Percentiles rank a stretch among this genome's conserved stretches.
phyloP scores from a whole-genome alignment of 2,113 vertebrate genomes.

The Chionis minor region DNA sequence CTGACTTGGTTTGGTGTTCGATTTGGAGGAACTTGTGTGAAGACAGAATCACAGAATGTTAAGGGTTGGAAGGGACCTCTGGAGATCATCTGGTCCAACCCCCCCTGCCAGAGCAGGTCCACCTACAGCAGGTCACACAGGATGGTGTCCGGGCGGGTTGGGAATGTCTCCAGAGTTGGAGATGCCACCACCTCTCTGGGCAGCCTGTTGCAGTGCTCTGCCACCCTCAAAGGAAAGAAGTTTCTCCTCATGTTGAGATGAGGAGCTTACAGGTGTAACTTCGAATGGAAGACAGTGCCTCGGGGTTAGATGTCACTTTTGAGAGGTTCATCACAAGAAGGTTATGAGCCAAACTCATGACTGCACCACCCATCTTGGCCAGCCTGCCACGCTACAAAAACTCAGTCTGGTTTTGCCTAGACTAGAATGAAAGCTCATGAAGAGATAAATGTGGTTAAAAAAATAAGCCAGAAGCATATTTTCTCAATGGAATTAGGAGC shows the following conservation, averaged over 20 bases:
- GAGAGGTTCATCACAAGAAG: not conserved
- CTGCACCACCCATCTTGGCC: not conserved
- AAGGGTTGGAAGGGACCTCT: too few relatives aligned
- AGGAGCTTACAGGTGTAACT: not conserved
- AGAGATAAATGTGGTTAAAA: not conserved
- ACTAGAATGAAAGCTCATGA: not conserved
- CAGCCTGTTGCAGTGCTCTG: too few relatives aligned
- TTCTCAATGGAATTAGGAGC: not conserved
- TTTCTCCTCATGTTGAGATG: too few relatives aligned
- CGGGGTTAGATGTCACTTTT: fast-evolving
- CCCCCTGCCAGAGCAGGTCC: too few relatives aligned
- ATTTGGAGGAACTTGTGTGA: not conserved
- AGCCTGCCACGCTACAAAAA: not conserved
- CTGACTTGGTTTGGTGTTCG: not conserved
- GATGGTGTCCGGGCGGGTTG: too few relatives aligned
- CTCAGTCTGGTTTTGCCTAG: not conserved
- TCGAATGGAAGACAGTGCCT: not conserved
- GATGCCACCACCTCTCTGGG: too few relatives aligned
- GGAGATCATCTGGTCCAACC: too few relatives aligned
- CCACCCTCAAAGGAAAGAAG: too few relatives aligned
- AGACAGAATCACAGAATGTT: not conserved
- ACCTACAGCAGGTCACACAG: too few relatives aligned
- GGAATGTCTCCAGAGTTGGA: too few relatives aligned
- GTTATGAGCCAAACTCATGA: not conserved
- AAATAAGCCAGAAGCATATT: not conserved